Conservation (phyloP, 2,888 invertebrate species). For the Masnerella sp. region DNA sequence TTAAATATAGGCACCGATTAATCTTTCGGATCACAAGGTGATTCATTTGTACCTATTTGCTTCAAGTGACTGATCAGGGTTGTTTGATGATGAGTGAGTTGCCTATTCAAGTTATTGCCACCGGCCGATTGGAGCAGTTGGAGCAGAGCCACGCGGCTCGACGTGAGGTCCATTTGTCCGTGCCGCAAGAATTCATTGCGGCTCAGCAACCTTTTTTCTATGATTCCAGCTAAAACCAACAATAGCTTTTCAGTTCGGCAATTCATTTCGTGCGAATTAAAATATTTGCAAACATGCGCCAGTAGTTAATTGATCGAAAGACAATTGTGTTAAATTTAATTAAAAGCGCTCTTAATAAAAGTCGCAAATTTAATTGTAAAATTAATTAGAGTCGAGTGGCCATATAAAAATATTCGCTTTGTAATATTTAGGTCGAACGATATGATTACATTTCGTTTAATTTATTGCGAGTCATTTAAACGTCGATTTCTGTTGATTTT, state of each 20-base stretch:
- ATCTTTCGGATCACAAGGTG: constrained; percentile 63
- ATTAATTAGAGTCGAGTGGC: too few relatives aligned
- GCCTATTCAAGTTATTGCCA: constrained; percentile 82
- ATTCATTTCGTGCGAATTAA: background rate
- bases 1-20: constrained; percentile 68
- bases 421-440: too few relatives aligned
- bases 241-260: background rate
- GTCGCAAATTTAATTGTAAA: background rate
- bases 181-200: constrained; percentile 84
- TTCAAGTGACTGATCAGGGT: constrained; percentile 84
- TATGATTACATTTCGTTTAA: too few relatives aligned
- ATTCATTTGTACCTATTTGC: constrained; percentile 71
- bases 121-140: constrained; percentile 84
- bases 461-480: too few relatives aligned
- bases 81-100: constrained; percentile 84
- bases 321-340: background rate
- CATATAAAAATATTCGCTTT: too few relatives aligned
- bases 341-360: background rate
- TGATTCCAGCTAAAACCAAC: constrained; percentile 37
- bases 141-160: constrained; percentile 84
- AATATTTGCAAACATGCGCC: background rate
- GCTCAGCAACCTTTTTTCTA: constrained; percentile 79
- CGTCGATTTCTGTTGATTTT: too few relatives aligned
- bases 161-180: constrained; percentile 82
- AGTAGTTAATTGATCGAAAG: background rate